Conservation (phyloP, 2,888 invertebrate genomes). For the Ellobium chinense region DNA sequence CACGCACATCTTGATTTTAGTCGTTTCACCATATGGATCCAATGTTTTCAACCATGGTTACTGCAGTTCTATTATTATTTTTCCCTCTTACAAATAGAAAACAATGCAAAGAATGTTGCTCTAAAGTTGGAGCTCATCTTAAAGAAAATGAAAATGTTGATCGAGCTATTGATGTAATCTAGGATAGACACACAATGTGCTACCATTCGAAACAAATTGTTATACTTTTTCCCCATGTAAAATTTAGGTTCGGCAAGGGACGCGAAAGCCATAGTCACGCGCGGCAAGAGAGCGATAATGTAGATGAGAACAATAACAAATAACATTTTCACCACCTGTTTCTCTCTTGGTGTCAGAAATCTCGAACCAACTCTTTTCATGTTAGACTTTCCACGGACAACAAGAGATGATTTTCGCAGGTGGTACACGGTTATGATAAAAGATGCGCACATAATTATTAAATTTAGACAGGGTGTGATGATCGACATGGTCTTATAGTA, state of each 20-base stretch:
- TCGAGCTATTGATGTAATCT: background rate
- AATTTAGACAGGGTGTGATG: background rate
- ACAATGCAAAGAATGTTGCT: too few relatives aligned
- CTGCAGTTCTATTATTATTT: too few relatives aligned
- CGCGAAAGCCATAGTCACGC: background rate
- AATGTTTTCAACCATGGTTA: too few relatives aligned
- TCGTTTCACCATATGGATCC: too few relatives aligned
- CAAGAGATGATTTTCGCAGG: background rate
- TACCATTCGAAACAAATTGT: background rate
- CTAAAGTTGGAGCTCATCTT: background rate
- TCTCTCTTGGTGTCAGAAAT: background rate
- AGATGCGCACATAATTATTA: background rate
- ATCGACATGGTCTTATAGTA: background rate
- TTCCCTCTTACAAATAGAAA: too few relatives aligned
- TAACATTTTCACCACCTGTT: background rate
- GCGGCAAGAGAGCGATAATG: background rate
- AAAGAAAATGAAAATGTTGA: background rate
- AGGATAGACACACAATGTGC: background rate
- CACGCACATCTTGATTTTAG: too few relatives aligned
- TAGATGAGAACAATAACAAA: background rate
- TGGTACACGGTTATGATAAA: background rate
- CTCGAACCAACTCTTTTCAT: background rate
- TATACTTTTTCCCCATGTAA: background rate
- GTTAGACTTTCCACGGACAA: background rate
- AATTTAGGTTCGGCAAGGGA: background rate